Base-by-base conservation (phyloP, 2,888 invertebrate genomes). In the Parasteatoda lunata region DNA sequence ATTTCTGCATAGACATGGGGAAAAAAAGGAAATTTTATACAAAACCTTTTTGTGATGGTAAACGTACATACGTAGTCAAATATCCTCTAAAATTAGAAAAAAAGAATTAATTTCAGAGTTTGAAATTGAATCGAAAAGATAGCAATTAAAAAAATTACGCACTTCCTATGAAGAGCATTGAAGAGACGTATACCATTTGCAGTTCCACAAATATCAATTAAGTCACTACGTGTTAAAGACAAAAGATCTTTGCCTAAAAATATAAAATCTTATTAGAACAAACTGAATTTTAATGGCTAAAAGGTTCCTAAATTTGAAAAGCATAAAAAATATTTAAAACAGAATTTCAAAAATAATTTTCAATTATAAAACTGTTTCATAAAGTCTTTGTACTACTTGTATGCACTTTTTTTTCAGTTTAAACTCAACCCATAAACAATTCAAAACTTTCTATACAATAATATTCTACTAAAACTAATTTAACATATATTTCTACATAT, bases 151-250 rank as follows among this genome's bases (percentile, higher is more conserved):
- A 30, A 66, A 54, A 54, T 4, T 11, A 64, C 85, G 69, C 69
- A 96, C 96, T 96, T 96, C 90, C 95, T 94, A 91, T 97, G 97
- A 75, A 98, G 93, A 59, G 96, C 96, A 92, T 98, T 98, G 93
- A 95, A 97, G 88, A 98, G 94, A 89, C 98, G 94, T 88, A 98
- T 98, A 5, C 98, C 98, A 92, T 98, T 97, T 52, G 97, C 96
- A 88, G 97, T 93, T 0, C 98, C 98, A 92, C 97, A 98, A 87
- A 98, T 97, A 93, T 98, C 97, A 84, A 98, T 96, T 68, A 98
- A 93, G 92, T 98, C 98, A 89, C 97, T 97, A 66, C 97, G 94
- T 0, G 96, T 95, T 92, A 98, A 93, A 92, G 97, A 95, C 90
- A 98, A 93, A 91, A 98, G 94, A 93, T 98, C 98, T 30, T 96